Conservation (phyloP, 2,113 vertebrate genomes). For the Bostrychus sinensis region DNA sequence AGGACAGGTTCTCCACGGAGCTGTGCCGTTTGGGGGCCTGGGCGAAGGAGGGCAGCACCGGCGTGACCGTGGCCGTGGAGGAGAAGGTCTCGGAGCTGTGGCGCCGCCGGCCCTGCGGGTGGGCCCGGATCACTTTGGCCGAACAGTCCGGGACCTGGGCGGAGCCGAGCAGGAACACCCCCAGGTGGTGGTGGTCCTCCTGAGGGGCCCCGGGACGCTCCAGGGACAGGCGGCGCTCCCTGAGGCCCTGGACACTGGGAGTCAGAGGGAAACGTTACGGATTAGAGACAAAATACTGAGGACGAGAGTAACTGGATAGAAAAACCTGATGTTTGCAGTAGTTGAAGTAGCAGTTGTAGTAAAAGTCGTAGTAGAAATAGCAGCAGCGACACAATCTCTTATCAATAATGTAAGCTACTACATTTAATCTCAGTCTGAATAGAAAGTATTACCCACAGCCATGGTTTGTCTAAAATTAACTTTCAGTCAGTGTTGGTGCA, state of each 20-base stretch:
- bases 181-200: constrained; percentile 46
- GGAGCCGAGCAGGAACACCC: constrained; percentile 80
- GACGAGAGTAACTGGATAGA: too few species aligned
- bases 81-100: constrained; percentile 98
- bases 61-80: constrained; percentile 94
- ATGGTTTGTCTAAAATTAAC: neutral
- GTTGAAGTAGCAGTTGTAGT: too few species aligned
- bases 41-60: constrained; percentile 93
- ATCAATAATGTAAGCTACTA: too few species aligned
- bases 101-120: constrained; percentile 92
- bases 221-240: constrained; percentile 83
- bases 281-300: too few species aligned
- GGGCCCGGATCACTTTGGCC: constrained; percentile 92
- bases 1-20: constrained; percentile 95
- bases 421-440: too few species aligned
- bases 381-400: too few species aligned
- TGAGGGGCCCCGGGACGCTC: constrained; percentile 65
- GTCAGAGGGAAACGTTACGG: constrained; percentile 12
- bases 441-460: neutral
- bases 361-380: too few species aligned
- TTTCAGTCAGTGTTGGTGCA: neutral
- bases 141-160: constrained; percentile 86
- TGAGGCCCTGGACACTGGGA: constrained; percentile 75
- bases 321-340: too few species aligned
- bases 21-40: constrained; percentile 89